A percentile compares a stretch with the other conserved stretches of the same genome.
phyloP scores from a whole-genome alignment of 2,797 vertebrate genomes.

The Allobates femoralis region DNA sequence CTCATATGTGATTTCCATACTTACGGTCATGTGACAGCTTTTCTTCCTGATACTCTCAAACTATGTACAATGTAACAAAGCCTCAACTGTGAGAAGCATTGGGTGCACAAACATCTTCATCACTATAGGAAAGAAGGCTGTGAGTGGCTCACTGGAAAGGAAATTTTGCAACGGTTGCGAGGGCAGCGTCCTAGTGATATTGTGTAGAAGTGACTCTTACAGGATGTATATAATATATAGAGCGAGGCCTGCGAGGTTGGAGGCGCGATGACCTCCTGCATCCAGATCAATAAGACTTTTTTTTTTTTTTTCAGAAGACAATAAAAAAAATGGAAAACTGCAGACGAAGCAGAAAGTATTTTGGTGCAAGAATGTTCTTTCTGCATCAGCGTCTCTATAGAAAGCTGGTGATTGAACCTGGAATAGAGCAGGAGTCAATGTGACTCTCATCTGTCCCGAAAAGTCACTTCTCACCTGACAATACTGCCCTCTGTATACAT shows the following conservation, averaged over 20 bases:
- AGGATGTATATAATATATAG: background rate
- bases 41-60: no score
- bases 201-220: background rate
- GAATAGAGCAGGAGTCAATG: background rate
- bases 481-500: no score
- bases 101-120: no score
- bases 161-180: no score
- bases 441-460: background rate
- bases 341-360: slow-evolving; percentile 38
- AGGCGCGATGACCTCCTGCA: background rate
- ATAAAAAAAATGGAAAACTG: slow-evolving; percentile 22
- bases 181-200: no score
- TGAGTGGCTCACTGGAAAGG: no score
- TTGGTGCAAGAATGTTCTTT: slow-evolving; percentile 24
- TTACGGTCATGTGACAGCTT: no score
- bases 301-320: slow-evolving; percentile 9
- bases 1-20: no score
- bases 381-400: slow-evolving; percentile 46
- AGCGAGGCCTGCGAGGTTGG: background rate
- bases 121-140: no score
- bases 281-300: background rate
- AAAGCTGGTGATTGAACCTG: slow-evolving; percentile 28
- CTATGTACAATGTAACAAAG: no score
- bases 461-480: no score
- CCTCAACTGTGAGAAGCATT: no score